phyloP scores from a whole-genome alignment of 2,113 vertebrate genomes.

The Perca flavescens region DNA sequence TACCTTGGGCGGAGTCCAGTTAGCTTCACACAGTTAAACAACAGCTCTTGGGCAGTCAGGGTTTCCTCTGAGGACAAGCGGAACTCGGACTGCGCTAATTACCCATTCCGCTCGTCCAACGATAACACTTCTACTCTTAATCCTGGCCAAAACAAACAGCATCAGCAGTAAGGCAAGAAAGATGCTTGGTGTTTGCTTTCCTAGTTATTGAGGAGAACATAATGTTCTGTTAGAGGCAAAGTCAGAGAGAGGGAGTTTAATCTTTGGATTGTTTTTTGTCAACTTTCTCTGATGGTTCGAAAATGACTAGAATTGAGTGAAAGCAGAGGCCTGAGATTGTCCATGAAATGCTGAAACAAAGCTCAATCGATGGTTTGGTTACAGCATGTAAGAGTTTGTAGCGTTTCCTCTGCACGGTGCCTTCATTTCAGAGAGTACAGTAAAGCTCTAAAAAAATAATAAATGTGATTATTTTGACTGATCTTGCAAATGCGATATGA shows the following conservation, averaged over 20 bases:
- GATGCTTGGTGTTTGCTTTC: conserved; percentile 49
- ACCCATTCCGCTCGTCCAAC: conserved; percentile 60
- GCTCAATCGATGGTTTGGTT: conserved; percentile 9
- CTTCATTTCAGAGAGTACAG: neutral
- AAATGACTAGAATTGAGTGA: conserved; percentile 33
- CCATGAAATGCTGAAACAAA: conserved; percentile 35
- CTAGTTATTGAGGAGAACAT: conserved; percentile 32
- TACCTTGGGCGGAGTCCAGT: conserved; percentile 30
- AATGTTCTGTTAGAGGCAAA: conserved; percentile 19
- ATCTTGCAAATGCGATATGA: too few relatives aligned
- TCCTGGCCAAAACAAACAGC: conserved; percentile 65
- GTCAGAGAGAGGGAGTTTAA: neutral
- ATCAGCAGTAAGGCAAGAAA: conserved; percentile 33
- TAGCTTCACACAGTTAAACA: conserved; percentile 43
- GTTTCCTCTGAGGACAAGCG: conserved; percentile 51
- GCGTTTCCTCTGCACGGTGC: neutral
- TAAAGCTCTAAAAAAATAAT: neutral
- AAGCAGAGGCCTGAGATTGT: conserved; percentile 22
- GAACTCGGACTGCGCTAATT: conserved; percentile 61
- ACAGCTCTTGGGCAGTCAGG: conserved; percentile 21
- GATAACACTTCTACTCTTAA: conserved; percentile 69
- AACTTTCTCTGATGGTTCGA: conserved; percentile 3
- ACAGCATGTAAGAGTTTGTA: neutral
- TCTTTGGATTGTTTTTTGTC: conserved; percentile 11
- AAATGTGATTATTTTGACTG: too few relatives aligned